Conservation (phyloP, 1,140 invertebrate genomes). For the Hylaeus anthracinus region DNA sequence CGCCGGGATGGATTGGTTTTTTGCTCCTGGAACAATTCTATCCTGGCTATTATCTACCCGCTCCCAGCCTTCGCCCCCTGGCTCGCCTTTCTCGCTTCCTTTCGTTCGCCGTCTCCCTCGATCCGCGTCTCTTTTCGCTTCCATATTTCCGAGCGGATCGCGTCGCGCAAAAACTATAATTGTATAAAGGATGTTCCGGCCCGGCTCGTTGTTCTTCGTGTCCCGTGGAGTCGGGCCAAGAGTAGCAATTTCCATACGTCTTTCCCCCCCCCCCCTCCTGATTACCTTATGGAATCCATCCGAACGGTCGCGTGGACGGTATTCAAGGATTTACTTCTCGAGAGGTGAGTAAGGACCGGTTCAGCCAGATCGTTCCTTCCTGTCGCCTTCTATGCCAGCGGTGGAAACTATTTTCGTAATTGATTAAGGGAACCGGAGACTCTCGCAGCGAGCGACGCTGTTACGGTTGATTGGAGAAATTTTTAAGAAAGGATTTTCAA, state of each 20-base stretch:
- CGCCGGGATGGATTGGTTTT: slow-evolving; percentile 74
- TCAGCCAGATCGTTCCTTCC: no score
- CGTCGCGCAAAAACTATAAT: slow-evolving; percentile 75
- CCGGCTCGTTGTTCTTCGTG: slow-evolving; percentile 41
- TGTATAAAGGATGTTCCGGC: slow-evolving; percentile 73
- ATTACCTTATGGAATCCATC: slow-evolving; percentile 48
- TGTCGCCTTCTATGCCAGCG: no score
- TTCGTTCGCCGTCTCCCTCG: slow-evolving; percentile 27
- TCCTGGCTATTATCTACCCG: slow-evolving; percentile 73
- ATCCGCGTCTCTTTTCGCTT: slow-evolving; percentile 33
- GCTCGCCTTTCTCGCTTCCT: neutral
- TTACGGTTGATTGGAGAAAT: no score
- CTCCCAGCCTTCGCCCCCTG: slow-evolving; percentile 8
- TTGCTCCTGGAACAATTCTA: slow-evolving; percentile 74
- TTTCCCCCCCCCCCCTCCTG: slow-evolving; percentile 40
- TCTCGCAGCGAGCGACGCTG: no score
- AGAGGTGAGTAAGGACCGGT: no score
- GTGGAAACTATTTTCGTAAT: no score
- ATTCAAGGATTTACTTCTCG: slow-evolving; percentile 36
- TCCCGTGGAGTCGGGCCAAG: slow-evolving; percentile 65
- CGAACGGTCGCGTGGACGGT: slow-evolving; percentile 28
- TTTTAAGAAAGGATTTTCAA: no score
- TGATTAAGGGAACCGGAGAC: no score
- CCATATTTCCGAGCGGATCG: slow-evolving; percentile 71
- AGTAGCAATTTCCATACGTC: slow-evolving; percentile 61